Evolutionary conservation across 2,113 vertebrate species (phyloP).

Genomic region (Tiliqua scincoides): DNA sequence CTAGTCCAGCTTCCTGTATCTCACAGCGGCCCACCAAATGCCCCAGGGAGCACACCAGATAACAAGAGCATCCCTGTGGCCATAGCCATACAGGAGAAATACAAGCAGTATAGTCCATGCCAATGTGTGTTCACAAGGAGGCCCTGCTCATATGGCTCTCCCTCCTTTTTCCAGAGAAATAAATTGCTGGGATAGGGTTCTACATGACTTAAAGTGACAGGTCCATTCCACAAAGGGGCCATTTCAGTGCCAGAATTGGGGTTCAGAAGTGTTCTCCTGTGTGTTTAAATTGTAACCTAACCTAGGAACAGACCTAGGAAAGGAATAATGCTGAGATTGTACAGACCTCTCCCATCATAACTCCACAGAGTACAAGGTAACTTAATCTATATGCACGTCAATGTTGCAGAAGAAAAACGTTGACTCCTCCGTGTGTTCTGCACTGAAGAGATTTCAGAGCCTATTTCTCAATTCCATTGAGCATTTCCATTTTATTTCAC

Average conservation of each 20-base stretch:
- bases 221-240: background rate
- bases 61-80: too few species aligned
- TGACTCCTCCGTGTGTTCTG: background rate
- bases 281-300: background rate
- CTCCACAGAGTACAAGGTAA: background rate
- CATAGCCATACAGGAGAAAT: too few species aligned
- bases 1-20: too few species aligned
- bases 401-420: slow-evolving; percentile 19
- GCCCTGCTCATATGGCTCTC: background rate
- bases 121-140: too few species aligned
- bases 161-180: too few species aligned
- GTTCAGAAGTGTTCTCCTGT: background rate
- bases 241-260: background rate
- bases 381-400: slow-evolving; percentile 42
- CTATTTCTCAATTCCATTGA: slow-evolving; percentile 28
- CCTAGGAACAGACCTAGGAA: slow-evolving; percentile 2
- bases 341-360: slow-evolving; percentile 9
- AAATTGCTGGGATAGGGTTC: background rate
- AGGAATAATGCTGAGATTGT: slow-evolving; percentile 17
- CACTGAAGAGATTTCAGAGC: slow-evolving; percentile 33
- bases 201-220: background rate
- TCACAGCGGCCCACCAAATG: too few species aligned
- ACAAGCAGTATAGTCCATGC: too few species aligned
- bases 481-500: slow-evolving; percentile 40
- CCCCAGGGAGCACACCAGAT: too few species aligned